Evolutionary conservation across 2,888 invertebrate genomes (phyloP), one percentile per base, ranked within the genome.

Genomic region (Scelioninae gen. 1): DNA sequence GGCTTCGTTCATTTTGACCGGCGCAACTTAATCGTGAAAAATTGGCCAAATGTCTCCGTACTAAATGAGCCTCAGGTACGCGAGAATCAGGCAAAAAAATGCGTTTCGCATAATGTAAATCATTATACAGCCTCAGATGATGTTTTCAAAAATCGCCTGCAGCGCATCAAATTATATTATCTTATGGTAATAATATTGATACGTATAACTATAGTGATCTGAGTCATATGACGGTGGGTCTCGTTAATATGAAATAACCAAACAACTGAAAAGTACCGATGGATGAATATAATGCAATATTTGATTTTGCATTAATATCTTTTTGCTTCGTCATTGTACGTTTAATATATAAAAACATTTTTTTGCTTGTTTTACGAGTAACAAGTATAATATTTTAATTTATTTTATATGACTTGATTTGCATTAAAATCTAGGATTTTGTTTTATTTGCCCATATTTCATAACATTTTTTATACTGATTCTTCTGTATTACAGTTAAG

Each of bases 51-150:
- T 86, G 86, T 86, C 84, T 85, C 82, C 78, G 77, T 23, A 23
- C 51, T 34, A 23, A 79, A 58, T 16, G 40, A 43, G 47, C 51
- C 47, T 43, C 34, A 38, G 43, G 38, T 81, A 16, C 65, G 43
- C 29, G 32, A 11, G 51, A 13, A 16, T 63, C n/a, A 47, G 16
- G 65, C 63, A 81, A 80, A 85, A n/a, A 85, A 85, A 86, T 71
- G 76, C 82, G 79, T 86, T 86, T 85, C 85, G 85, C 86, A 88
- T n/a, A n/a, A n/a, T 88, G 87, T 88, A 87, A 88, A 88, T 88
- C 83, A 63, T 66, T 78, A 82, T 80, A 58, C 63, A 32, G 47
- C 43, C 60, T 58, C 47, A 47, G 71, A 69, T 47, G 55, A 63
- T 58, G 65, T 60, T 85, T 86, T 49, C 68, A 83, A 76, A 71